A percentile compares a stretch with the other conserved stretches of the same genome.
phyloP scores from a whole-genome alignment of 2,888 invertebrate species.

The Elysia crispata region DNA sequence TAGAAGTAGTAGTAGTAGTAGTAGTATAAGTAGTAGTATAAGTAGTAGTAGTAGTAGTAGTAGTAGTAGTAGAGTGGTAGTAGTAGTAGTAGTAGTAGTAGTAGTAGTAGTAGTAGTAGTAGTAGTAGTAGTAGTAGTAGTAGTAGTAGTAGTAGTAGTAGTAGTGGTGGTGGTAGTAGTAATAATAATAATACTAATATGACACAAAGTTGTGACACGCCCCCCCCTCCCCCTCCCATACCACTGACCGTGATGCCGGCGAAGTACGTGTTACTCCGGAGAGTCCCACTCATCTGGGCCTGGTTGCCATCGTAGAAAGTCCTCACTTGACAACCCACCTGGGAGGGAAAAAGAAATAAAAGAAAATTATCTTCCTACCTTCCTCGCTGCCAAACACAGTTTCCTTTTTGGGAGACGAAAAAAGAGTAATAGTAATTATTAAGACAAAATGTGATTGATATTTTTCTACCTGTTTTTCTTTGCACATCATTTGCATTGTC shows the following conservation, averaged over 20 bases:
- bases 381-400: no score
- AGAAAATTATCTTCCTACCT: background rate
- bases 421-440: no score
- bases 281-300: slow-evolving; percentile 31
- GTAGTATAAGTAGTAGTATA: no score
- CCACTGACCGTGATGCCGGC: slow-evolving; percentile 52
- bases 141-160: background rate
- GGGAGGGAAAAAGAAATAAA: background rate
- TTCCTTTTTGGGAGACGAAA: no score
- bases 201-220: background rate
- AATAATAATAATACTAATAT: background rate
- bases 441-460: no score
- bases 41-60: no score
- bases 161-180: background rate
- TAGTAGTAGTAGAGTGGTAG: slow-evolving; percentile 23
- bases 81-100: slow-evolving; percentile 25
- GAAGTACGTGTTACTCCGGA: slow-evolving; percentile 49
- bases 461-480: no score
- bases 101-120: slow-evolving; percentile 4
- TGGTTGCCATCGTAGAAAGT: slow-evolving; percentile 40
- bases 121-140: slow-evolving; percentile 20
- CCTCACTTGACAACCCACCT: slow-evolving; percentile 50
- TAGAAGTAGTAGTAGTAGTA: no score
- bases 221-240: no score
- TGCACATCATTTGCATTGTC: no score